Evolutionary conservation across 2,113 vertebrate genomes (phyloP).

Genomic region (Boleophthalmus pectinirostris): DNA sequence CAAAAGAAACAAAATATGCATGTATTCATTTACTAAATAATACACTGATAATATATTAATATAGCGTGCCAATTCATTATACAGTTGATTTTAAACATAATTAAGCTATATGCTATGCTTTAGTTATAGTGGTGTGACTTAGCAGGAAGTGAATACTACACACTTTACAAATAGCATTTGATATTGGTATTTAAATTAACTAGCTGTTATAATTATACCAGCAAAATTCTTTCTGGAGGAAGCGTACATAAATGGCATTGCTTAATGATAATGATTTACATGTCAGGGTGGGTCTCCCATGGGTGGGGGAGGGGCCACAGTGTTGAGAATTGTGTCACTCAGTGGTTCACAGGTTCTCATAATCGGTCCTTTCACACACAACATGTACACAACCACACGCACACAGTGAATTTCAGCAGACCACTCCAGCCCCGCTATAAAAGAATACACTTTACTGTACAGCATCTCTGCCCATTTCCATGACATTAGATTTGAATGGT

Average conservation of each 20-base stretch:
- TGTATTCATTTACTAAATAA: not conserved
- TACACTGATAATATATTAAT: not conserved
- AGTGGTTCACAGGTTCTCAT: slow-evolving; percentile 78
- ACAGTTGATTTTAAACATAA: not conserved
- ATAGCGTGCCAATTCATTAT: not conserved
- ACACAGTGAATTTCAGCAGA: slow-evolving; percentile 43
- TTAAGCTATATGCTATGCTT: not conserved
- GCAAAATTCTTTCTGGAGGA: slow-evolving; percentile 63
- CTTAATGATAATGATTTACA: slow-evolving; percentile 79
- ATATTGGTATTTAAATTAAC: slow-evolving; percentile 75
- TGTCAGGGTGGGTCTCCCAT: slow-evolving; percentile 73
- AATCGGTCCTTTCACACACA: slow-evolving; percentile 67
- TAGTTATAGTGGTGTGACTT: not conserved
- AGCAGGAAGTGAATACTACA: slow-evolving; percentile 76
- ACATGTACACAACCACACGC: slow-evolving; percentile 26
- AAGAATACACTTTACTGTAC: slow-evolving; percentile 46
- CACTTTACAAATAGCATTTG: slow-evolving; percentile 97
- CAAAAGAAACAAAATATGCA: not conserved
- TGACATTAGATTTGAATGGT: slow-evolving; percentile 40
- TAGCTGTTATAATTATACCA: not conserved
- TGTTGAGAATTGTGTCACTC: slow-evolving; percentile 80
- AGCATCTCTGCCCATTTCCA: slow-evolving; percentile 29
- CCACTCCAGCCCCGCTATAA: slow-evolving; percentile 39
- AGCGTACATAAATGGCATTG: slow-evolving; percentile 62
- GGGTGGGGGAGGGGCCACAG: slow-evolving; percentile 71